Base-by-base conservation (phyloP, 2,888 invertebrate species). In the Drosophila colorata region DNA sequence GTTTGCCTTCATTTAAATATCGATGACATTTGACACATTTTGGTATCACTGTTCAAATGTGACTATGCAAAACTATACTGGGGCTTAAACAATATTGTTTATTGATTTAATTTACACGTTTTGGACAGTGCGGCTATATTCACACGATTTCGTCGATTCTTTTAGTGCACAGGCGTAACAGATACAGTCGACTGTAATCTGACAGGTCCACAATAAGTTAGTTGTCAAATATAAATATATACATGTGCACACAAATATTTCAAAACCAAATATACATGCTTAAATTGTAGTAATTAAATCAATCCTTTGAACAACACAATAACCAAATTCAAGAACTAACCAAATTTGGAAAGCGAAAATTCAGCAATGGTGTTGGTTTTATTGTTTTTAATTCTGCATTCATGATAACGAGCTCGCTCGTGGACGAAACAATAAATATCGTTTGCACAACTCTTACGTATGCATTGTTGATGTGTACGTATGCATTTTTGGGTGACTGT, bases 211-310 rank as follows among this genome's bases (percentile, higher is more conserved):
- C 20, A 33, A 14, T 11, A 25, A 23, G 9, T 44, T 33, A 35
- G 9, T 6, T 5, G 25, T 3, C 13, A 13, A 25, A 23, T 13
- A n/a, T 23, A 16, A 25, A 28, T 13, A 38, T 37, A 9, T 18
- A 40, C 20, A 20, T 13, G 3, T 14, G 11, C 8, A 40, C 14
- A 11, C 14, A 75, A 58, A 61, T 61, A 40, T 59, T 60, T 64
- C 31, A 31, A 2, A 2, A 35, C 53, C 37, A 40, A 64, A 51
- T 40, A 35, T 49, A 53, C 8, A 11, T 13, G 33, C 46, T 69
- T 69, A 60, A 87, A 84, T 68, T 61, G 47, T 44, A 59, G 66
- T 65, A 76, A 80, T 86, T 77, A 87, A 80, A 71, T 66, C 72
- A 61, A 18, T 51, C 16, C 13, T n/a, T 38, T 67, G 23, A 31